phyloP scores from a whole-genome alignment of 2,113 vertebrate species.

The Paralichthys olivaceus region DNA sequence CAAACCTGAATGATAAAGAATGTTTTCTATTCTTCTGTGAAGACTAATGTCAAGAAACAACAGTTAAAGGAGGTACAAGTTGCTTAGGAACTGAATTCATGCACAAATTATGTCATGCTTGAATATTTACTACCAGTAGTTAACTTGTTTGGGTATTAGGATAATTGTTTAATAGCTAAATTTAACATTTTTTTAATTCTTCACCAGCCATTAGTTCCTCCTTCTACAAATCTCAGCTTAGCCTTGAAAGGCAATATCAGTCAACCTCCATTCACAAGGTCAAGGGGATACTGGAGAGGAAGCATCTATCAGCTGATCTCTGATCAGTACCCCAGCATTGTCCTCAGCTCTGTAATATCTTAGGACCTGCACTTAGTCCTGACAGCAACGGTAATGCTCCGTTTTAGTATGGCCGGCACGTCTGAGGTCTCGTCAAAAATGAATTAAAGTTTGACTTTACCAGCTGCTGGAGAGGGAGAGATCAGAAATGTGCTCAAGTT shows the following conservation, averaged over 20 bases:
- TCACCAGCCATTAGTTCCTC: too few relatives aligned
- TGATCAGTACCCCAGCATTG: neutral
- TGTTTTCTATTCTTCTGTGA: too few relatives aligned
- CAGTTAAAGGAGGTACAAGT: too few relatives aligned
- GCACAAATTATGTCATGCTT: too few relatives aligned
- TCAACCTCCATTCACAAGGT: neutral
- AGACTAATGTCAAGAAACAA: too few relatives aligned
- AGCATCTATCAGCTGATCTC: neutral
- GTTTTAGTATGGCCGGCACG: neutral
- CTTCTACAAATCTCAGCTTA: neutral
- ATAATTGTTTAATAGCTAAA: too few relatives aligned
- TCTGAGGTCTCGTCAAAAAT: neutral
- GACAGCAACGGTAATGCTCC: conserved; percentile 9
- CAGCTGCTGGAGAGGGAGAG: neutral
- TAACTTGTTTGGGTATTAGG: too few relatives aligned
- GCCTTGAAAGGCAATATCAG: neutral
- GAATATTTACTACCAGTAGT: too few relatives aligned
- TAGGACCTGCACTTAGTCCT: conserved; percentile 1
- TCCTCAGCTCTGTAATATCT: conserved; percentile 5
- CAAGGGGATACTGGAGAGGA: neutral
- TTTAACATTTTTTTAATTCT: too few relatives aligned
- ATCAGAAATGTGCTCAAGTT: neutral
- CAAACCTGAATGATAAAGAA: too few relatives aligned
- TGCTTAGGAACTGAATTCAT: too few relatives aligned
- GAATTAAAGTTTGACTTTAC: neutral